Evolutionary conservation across 2,888 invertebrate species (phyloP), one percentile per base, ranked within the genome.

Genomic region (Drosophila atripex): DNA sequence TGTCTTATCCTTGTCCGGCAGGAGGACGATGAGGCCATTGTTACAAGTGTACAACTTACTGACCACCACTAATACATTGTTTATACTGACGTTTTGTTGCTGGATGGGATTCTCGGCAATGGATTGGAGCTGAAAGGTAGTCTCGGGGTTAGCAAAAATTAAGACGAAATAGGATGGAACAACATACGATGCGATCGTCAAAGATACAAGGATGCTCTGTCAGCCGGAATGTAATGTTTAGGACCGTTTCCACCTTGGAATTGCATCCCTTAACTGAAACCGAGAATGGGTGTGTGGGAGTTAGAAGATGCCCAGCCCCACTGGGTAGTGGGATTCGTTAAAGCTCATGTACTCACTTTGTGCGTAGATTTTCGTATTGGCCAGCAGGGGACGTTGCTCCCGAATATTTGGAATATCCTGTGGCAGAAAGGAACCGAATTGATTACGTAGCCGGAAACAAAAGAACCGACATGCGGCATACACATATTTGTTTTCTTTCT

Each of bases 331-430:
- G 41, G 55, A 66, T 80, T 75, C 53, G 61, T 64, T 58, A 71
- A 52, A 57, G 64, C 59, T 77, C 60, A 25, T 32, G n/a, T 56
- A 86, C 94, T 94, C 92, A 95, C 96, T 92, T 91, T 93, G 93
- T 55, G 96, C 93, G 89, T 93, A 94, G 61, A 96, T 93, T 90
- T 94, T 93, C 1, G 96, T 94, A 71, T 93, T 94, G 88, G 94
- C 94, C 91, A 94, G 95, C 79, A 96, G 91, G 56, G 94, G 93
- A 92, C 96, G 93, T 73, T 89, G 88, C 52, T 90, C 89, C 30
- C 77, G 66, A 25, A 80, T 86, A 3, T 82, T 82, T 61, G 83
- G 85, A 2, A 74, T 75, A 53, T 71, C 76, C 91, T 90, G 59
- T 30, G 21, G 3, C 55, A 41, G 41, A 46, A 66, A n/a, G 12